phyloP scores from a whole-genome alignment of 2,888 invertebrate species.

The Ophion slaviceki region DNA sequence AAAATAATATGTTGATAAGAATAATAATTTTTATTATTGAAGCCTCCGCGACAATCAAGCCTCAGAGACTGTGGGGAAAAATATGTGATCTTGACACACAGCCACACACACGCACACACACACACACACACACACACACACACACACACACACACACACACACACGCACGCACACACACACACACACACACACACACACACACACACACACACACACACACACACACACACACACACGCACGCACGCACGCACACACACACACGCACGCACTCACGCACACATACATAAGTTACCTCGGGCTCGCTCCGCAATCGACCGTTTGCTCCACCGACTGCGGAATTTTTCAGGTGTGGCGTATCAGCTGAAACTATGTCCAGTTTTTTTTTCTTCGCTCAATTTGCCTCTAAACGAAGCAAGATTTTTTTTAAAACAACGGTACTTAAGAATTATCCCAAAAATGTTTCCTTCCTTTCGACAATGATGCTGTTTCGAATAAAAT shows the following conservation, averaged over 20 bases:
- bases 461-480: no score
- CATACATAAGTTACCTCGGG: conserved; percentile 21
- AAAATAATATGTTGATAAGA: no score
- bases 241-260: no score
- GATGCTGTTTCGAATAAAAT: no score
- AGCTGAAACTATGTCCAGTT: conserved; percentile 12
- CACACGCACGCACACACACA: no score
- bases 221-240: no score
- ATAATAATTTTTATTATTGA: neutral
- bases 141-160: conserved; percentile 58
- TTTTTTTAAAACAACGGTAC: neutral
- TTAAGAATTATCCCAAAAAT: no score
- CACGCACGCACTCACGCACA: no score
- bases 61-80: conserved; percentile 72
- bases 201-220: no score
- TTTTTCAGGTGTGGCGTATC: conserved; percentile 55
- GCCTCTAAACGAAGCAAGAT: neutral
- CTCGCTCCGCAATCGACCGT: conserved; percentile 51
- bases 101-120: conserved; percentile 39
- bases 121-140: no score
- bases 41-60: conserved; percentile 8
- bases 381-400: neutral
- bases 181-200: no score
- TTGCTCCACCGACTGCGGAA: conserved; percentile 20
- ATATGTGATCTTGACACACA: conserved; percentile 76